phyloP scores from a whole-genome alignment of 2,113 vertebrate species.

The Sus scrofa region T2T-Sscrofa CM000817.6:78697501-78698000 shows the following conservation, averaged over 20 bases:
- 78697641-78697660: not conserved
- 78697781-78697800: not conserved
- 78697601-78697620: not conserved
- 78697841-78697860: not conserved
- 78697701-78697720: fast-evolving
- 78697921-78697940: conserved; percentile 61
- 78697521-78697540: not conserved
- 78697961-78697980: not conserved
- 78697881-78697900: conserved; percentile 75
- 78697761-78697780: not conserved
- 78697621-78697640: not conserved
- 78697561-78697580: not conserved
- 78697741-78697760: not conserved
- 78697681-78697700: fast-evolving
- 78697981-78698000: not conserved
- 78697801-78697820: conserved; percentile 59
- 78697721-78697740: not conserved
- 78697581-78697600: not conserved
- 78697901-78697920: conserved; percentile 79
- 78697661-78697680: not conserved
- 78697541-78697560: not conserved
- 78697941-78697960: conserved; percentile 48
- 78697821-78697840: conserved; percentile 19
- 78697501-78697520: not conserved
- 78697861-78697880: conserved; percentile 72